phyloP scores from a whole-genome alignment of 2,113 vertebrate species.

The Tragulus kanchil region DNA sequence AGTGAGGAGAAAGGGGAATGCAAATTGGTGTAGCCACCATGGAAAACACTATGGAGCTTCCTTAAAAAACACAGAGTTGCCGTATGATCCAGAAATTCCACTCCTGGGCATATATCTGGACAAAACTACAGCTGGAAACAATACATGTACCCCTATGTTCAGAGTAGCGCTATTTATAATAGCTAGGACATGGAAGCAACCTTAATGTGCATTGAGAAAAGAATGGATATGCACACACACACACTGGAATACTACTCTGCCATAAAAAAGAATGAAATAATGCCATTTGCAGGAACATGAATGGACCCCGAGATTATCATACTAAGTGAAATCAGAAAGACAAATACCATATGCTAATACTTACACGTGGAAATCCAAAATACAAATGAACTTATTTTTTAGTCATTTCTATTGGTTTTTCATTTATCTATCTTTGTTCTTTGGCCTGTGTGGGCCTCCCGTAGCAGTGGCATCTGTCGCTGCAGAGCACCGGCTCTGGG shows the following conservation, averaged over 20 bases:
- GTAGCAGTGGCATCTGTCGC: too few relatives aligned
- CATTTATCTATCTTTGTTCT: too few relatives aligned
- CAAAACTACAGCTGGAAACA: background rate
- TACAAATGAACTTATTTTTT: background rate
- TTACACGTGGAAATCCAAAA: background rate
- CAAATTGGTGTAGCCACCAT: background rate
- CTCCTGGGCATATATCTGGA: background rate
- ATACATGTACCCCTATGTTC: background rate
- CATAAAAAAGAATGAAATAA: background rate
- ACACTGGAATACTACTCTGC: background rate
- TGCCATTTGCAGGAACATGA: background rate
- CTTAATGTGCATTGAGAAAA: background rate
- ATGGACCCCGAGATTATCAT: background rate
- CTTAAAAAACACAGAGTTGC: background rate
- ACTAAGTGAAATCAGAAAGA: background rate
- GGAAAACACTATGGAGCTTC: background rate
- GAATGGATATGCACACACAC: background rate
- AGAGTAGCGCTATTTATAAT: background rate
- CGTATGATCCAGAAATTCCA: background rate
- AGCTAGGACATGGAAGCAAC: background rate
- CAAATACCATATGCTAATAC: background rate
- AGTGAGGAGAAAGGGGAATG: background rate
- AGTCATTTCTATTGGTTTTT: too few relatives aligned
- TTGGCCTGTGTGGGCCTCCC: too few relatives aligned
- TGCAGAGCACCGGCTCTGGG: too few relatives aligned